Evolutionary conservation across 2,888 invertebrate genomes (phyloP).

Genomic region (Balanococcus diminutus): DNA sequence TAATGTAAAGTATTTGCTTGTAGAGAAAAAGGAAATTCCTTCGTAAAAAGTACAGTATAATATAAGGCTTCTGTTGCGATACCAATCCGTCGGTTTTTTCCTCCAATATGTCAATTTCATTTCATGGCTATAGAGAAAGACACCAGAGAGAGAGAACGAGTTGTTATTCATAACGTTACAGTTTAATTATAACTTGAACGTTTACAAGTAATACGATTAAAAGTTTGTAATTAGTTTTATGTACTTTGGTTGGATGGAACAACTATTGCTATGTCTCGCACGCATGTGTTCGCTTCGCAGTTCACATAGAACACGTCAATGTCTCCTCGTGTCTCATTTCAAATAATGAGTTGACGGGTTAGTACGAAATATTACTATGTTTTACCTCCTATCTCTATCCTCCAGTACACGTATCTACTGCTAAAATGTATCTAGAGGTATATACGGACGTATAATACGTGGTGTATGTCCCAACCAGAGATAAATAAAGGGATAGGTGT

Average conservation of each 20-base stretch:
- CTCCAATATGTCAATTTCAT: background rate
- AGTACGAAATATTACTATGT: background rate
- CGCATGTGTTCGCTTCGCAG: background rate
- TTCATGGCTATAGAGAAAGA: background rate
- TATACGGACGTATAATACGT: no score
- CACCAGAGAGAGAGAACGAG: background rate
- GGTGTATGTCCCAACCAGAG: background rate
- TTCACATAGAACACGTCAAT: background rate
- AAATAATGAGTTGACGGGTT: background rate
- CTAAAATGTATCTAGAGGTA: no score
- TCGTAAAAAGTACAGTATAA: background rate
- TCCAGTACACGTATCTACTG: background rate
- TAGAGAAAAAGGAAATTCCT: background rate
- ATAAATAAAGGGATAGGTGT: background rate
- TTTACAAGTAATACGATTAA: slow-evolving; percentile 30
- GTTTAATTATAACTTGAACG: slow-evolving; percentile 25
- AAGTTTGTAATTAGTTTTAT: slow-evolving; percentile 32
- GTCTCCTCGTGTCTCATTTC: background rate
- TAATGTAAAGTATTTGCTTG: no score
- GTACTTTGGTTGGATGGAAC: background rate
- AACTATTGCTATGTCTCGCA: background rate
- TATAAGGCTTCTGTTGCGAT: background rate
- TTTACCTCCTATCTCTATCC: background rate
- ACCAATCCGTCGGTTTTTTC: background rate
- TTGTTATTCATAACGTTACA: slow-evolving; percentile 2